Evolutionary conservation across 2,113 vertebrate species (phyloP).

Genomic region (Antennarius striatus): DNA sequence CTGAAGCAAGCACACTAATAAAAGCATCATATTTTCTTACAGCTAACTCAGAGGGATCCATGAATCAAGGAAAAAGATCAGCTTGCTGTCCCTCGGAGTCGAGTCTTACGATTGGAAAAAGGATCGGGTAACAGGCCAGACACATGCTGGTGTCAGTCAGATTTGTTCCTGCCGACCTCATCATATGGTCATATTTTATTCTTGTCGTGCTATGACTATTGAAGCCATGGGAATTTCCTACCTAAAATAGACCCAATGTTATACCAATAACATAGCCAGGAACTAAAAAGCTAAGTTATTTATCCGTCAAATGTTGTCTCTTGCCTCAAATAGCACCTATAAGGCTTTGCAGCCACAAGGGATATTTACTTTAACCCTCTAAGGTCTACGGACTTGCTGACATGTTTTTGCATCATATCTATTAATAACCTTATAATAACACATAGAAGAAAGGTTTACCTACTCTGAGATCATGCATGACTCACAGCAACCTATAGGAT

Average conservation of each 20-base stretch:
- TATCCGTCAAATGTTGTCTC: neutral
- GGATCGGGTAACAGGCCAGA: constrained; percentile 84
- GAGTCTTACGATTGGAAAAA: constrained; percentile 76
- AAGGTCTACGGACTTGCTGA: too few relatives aligned
- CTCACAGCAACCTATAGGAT: too few relatives aligned
- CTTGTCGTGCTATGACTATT: constrained; percentile 65
- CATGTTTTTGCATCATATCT: too few relatives aligned
- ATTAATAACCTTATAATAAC: too few relatives aligned
- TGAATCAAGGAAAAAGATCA: constrained; percentile 77
- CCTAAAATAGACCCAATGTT: constrained; percentile 53
- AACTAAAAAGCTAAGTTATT: constrained; percentile 21
- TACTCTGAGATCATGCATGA: too few relatives aligned
- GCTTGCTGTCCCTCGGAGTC: constrained; percentile 80
- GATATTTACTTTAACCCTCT: too few relatives aligned
- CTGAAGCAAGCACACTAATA: constrained; percentile 68
- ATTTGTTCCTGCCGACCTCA: constrained; percentile 83
- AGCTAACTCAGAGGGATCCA: constrained; percentile 72
- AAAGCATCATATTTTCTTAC: constrained; percentile 74
- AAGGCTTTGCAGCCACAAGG: too few relatives aligned
- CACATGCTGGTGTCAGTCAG: constrained; percentile 95
- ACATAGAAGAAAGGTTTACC: too few relatives aligned
- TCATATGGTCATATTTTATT: constrained; percentile 80
- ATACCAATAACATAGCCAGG: constrained; percentile 53
- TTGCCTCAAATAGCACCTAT: neutral
- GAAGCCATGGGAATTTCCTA: constrained; percentile 65